A percentile compares a stretch with the other conserved stretches of the same genome.
These are phyloP conservation scores for Aphelenchoides bicaudatus DNA, from an alignment of 2,888 invertebrate species.

Conservation along the genomic window DNA sequence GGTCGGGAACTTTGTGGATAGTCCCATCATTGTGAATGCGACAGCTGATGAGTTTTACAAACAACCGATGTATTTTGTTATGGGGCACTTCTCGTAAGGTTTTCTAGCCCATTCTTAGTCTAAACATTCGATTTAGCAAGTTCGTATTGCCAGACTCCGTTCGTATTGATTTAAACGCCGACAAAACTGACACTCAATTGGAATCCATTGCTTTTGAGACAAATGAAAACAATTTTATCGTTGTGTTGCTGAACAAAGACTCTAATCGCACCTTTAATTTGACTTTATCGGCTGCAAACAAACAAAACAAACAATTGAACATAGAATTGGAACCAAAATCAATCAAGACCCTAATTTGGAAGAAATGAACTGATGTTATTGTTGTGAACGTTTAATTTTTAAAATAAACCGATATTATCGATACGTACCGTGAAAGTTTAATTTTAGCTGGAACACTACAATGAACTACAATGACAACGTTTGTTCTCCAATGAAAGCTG, in stretches of 20 bases:
- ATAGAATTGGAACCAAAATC: slow-evolving; percentile 1
- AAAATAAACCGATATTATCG: too few relatives aligned
- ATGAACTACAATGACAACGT: too few relatives aligned
- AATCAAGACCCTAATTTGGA: not conserved
- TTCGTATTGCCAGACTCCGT: slow-evolving; percentile 12
- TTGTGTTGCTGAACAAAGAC: slow-evolving; percentile 15
- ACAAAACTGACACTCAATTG: not conserved
- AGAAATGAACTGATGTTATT: too few relatives aligned
- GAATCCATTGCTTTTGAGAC: slow-evolving; percentile 16
- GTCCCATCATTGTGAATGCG: slow-evolving; percentile 72
- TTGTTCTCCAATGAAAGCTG: too few relatives aligned
- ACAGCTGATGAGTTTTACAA: slow-evolving; percentile 74
- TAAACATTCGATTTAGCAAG: too few relatives aligned
- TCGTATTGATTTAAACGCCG: not conserved
- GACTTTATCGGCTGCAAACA: not conserved
- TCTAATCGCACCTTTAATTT: not conserved
- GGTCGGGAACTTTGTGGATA: slow-evolving; percentile 72
- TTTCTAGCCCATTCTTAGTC: too few relatives aligned
- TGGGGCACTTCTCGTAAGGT: slow-evolving; percentile 77
- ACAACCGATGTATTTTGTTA: slow-evolving; percentile 79
- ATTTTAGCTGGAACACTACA: too few relatives aligned
- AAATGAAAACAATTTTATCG: slow-evolving; percentile 7
- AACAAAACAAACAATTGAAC: not conserved
- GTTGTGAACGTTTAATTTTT: too few relatives aligned
- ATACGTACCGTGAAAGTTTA: too few relatives aligned